These are phyloP conservation scores for Anguilla obscura DNA, from an alignment of 2,797 vertebrate species.

Conservation along the genomic window DNA sequence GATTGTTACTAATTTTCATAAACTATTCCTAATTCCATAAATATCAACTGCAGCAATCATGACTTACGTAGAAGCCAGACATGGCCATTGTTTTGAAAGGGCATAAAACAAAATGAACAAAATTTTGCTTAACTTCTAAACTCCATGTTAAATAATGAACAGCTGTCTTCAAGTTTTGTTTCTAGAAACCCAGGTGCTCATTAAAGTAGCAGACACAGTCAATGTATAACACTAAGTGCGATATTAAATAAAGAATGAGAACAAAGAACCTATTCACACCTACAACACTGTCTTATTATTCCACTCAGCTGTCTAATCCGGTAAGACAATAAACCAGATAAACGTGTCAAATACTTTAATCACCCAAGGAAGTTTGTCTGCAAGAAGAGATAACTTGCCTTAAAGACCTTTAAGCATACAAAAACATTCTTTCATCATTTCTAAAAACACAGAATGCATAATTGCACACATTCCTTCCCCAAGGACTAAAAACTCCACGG, in stretches of 20 bases:
- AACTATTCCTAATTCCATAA: not conserved
- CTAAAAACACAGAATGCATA: not conserved
- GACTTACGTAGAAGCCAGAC: conserved; percentile 49
- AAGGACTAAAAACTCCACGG: not conserved
- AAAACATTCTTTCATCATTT: conserved; percentile 9
- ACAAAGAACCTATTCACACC: conserved; percentile 63
- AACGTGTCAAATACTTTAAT: conserved; percentile 64
- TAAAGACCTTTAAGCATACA: conserved; percentile 34
- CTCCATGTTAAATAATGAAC: conserved; percentile 59
- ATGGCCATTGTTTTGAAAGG: conserved; percentile 40
- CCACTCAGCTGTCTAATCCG: conserved; percentile 60
- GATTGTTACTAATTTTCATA: conserved; percentile 38
- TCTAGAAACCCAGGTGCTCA: conserved; percentile 57
- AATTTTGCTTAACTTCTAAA: conserved; percentile 50
- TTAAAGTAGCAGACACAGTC: conserved; percentile 52
- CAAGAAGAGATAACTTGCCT: conserved; percentile 39
- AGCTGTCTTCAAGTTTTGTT: conserved; percentile 56
- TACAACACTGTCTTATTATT: conserved; percentile 60
- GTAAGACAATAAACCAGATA: conserved; percentile 68
- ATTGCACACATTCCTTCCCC: not conserved
- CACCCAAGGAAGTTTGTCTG: conserved; percentile 61
- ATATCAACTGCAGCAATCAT: conserved; percentile 51
- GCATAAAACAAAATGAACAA: conserved; percentile 55
- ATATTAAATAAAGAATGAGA: conserved; percentile 56
- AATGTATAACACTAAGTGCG: conserved; percentile 50